These are phyloP conservation scores for Chinchilla lanigera DNA, from an alignment of 2,113 vertebrate genomes.

Conservation along the genomic window DNA sequence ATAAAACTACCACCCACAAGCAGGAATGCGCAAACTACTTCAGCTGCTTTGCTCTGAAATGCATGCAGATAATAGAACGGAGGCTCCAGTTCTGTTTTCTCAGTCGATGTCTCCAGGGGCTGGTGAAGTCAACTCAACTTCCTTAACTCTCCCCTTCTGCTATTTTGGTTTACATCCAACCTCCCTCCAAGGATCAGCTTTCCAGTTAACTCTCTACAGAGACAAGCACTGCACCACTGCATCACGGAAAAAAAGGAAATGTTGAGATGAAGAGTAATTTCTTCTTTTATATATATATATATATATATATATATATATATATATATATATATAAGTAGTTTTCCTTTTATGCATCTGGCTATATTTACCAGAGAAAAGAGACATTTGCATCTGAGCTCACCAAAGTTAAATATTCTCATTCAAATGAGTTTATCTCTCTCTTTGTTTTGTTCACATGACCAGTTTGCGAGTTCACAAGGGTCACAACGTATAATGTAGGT, in stretches of 20 bases:
- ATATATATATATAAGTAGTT: neutral
- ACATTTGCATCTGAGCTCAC: slow-evolving; percentile 7
- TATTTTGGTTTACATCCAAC: slow-evolving; percentile 51
- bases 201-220: slow-evolving; percentile 31
- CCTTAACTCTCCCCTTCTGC: slow-evolving; percentile 22
- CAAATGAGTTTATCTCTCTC: slow-evolving; percentile 2
- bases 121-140: neutral
- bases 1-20: neutral
- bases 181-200: slow-evolving; percentile 46
- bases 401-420: neutral
- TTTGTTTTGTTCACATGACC: neutral
- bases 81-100: slow-evolving; percentile 52
- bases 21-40: neutral
- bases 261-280: neutral
- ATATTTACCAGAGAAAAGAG: slow-evolving; percentile 26
- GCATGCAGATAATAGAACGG: neutral
- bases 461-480: neutral
- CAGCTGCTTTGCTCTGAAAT: slow-evolving; percentile 2
- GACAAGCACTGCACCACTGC: neutral
- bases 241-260: accelerated
- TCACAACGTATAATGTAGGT: slow-evolving; percentile 35
- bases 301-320: too few relatives aligned
- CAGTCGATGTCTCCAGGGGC: neutral
- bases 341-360: slow-evolving; percentile 7
- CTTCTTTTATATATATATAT: too few relatives aligned